phyloP scores from a whole-genome alignment of 2,113 vertebrate species.

The Poeciliopsis prolifica region DNA sequence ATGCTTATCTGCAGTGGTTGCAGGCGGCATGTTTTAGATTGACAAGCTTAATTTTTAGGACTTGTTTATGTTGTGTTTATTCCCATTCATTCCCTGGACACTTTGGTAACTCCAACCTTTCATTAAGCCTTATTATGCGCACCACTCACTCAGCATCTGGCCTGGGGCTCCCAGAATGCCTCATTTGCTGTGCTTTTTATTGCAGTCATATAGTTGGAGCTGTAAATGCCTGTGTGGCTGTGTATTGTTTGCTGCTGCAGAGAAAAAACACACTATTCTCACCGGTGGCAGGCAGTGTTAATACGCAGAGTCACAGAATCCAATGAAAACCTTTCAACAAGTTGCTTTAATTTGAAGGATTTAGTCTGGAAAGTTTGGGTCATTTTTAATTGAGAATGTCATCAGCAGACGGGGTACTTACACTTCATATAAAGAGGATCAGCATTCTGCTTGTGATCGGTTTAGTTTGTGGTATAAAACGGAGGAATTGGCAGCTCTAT shows the following conservation, averaged over 20 bases:
- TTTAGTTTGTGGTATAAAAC: slow-evolving; percentile 42
- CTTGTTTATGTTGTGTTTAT: slow-evolving; percentile 83
- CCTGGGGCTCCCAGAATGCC: slow-evolving; percentile 74
- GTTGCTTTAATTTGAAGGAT: slow-evolving; percentile 21
- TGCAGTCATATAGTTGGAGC: slow-evolving; percentile 80
- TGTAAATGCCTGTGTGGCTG: slow-evolving; percentile 81
- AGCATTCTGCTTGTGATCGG: slow-evolving; percentile 61
- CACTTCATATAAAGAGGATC: slow-evolving; percentile 38
- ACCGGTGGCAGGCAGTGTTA: slow-evolving; percentile 40
- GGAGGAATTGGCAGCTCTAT: slow-evolving; percentile 71
- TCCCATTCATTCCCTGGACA: slow-evolving; percentile 73
- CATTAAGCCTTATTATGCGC: slow-evolving; percentile 78
- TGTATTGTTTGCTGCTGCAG: slow-evolving; percentile 75
- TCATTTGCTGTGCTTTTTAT: slow-evolving; percentile 82
- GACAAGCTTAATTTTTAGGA: slow-evolving; percentile 71
- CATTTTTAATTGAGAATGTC: slow-evolving; percentile 38
- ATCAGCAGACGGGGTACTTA: slow-evolving; percentile 21
- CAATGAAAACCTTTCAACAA: slow-evolving; percentile 23
- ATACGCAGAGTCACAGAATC: slow-evolving; percentile 31
- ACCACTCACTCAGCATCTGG: slow-evolving; percentile 79
- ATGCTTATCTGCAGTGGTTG: slow-evolving; percentile 12
- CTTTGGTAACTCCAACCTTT: slow-evolving; percentile 77
- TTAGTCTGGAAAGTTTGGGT: neutral
- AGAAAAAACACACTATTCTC: slow-evolving; percentile 42
- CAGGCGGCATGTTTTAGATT: slow-evolving; percentile 54